A percentile compares a stretch with the other conserved stretches of the same genome.
These are phyloP conservation scores for Nomada ruficornis DNA, from an alignment of 2,888 invertebrate genomes.

Conservation along the genomic window DNA sequence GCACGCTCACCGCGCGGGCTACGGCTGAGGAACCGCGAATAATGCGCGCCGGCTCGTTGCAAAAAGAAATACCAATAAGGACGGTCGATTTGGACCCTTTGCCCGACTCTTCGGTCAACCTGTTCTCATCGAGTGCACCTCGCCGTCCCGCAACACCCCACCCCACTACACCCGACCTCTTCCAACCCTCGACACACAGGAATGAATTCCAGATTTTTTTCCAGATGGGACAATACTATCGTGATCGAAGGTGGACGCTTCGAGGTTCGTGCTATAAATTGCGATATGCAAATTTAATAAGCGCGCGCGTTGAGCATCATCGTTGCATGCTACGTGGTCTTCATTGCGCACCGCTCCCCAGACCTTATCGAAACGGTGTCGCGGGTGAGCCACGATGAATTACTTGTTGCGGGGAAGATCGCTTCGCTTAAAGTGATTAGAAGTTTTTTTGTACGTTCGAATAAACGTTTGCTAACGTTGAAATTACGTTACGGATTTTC, in stretches of 20 bases:
- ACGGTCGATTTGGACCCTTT: constrained; percentile 40
- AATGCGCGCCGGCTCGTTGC: constrained; percentile 24
- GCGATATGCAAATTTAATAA: constrained; percentile 80
- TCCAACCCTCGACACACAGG: constrained; percentile 10
- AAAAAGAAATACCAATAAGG: constrained; percentile 42
- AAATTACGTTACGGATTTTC: not conserved
- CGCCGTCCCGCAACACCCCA: not conserved
- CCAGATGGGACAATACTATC: constrained; percentile 75
- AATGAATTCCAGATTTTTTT: constrained; percentile 47
- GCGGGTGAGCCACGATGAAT: constrained; percentile 27
- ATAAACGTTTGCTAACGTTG: not conserved
- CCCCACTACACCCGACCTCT: not conserved
- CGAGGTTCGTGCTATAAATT: constrained; percentile 75
- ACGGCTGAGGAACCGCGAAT: constrained; percentile 50
- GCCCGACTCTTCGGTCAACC: constrained; percentile 33
- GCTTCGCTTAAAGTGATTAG: constrained; percentile 23
- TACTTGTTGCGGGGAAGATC: constrained; percentile 20
- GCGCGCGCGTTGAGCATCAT: constrained; percentile 58
- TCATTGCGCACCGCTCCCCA: constrained; percentile 43
- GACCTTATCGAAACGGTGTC: constrained; percentile 50
- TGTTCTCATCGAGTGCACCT: constrained; percentile 56
- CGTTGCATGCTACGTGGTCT: constrained; percentile 56
- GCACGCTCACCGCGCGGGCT: constrained; percentile 42
- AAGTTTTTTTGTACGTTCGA: not conserved
- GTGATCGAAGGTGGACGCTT: constrained; percentile 74